phyloP scores from a whole-genome alignment of 2,113 vertebrate genomes.

The Podilymbus podiceps region DNA sequence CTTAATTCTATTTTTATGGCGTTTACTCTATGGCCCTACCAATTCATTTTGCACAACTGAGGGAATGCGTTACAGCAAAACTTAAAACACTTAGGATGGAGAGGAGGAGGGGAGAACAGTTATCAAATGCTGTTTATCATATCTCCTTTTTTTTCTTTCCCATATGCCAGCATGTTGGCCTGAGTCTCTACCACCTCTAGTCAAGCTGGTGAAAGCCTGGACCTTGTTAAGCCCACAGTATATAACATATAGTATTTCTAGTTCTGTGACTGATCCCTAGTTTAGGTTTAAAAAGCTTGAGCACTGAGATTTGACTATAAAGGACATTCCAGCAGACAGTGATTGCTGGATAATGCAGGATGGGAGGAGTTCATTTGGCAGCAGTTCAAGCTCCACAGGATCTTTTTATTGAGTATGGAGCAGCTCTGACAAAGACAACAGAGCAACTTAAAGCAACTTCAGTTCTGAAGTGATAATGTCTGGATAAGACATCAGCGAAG shows the following conservation, averaged over 20 bases:
- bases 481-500: not conserved
- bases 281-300: not conserved
- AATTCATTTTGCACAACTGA: not conserved
- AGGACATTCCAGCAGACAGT: not conserved
- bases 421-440: not conserved
- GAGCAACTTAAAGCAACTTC: not conserved
- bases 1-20: not conserved
- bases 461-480: not conserved
- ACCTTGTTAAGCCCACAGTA: not conserved
- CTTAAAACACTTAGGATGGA: not conserved
- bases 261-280: not conserved
- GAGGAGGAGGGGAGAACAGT: not conserved
- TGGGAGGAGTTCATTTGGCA: conserved; percentile 27
- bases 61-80: not conserved
- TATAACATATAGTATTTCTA: not conserved
- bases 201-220: not conserved
- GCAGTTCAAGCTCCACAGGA: not conserved
- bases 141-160: not conserved
- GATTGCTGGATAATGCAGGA: not conserved
- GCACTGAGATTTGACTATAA: not conserved
- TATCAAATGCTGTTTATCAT: not conserved
- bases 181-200: not conserved
- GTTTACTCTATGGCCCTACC: not conserved
- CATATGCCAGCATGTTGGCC: not conserved
- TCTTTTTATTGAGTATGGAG: not conserved